Evolutionary conservation across 2,888 invertebrate genomes (phyloP), one percentile per base, ranked within the genome.

Genomic region (Seira musarum): DNA sequence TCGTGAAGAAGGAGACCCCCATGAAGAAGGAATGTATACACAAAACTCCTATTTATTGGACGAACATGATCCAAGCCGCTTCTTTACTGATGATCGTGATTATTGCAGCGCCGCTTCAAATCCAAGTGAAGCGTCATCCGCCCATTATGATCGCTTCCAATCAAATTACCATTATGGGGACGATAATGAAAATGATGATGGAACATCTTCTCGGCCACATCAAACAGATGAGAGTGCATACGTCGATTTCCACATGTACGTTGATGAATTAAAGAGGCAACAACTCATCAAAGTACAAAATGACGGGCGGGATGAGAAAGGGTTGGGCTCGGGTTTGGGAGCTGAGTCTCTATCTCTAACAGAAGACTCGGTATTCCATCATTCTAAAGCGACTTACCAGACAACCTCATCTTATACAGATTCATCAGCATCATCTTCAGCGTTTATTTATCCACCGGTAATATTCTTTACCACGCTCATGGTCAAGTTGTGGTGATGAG

Each of bases 1-100:
- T 60, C 61, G 40, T 40, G 79, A 30, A 22, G 25, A 71, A n/a
- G 60, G 49, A 1, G 30, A 69, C 25, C 30, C 8, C 30, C 3
- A 30, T 53, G 13, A 8, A 60, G 53, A 17, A 53, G 19, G 61
- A 63, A 30, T n/a, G 49, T 2, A 22, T 66, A 78, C 53, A 21
- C 17, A 30, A 76, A 13, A 71, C 35, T 57, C 60, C 57, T 61
- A 77, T 65, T 78, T 78, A 71, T 78, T 64, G 60, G 25, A 40
- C 19, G 71, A 65, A 46, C 40, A 66, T 57, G 61, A 25, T 61
- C 60, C 71, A n/a, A 68, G n/a, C 19, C 21, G 15, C 46, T 46
- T 35, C 40, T 53, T n/a, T 46, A 46, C 17, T 22, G 57, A 78
- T 67, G 67, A 22, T 57, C 46, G 49, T 49, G 49, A 72, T 64